Evolutionary conservation across 2,888 invertebrate species (phyloP).

Genomic region (Sinodicranocentrus sp.): DNA sequence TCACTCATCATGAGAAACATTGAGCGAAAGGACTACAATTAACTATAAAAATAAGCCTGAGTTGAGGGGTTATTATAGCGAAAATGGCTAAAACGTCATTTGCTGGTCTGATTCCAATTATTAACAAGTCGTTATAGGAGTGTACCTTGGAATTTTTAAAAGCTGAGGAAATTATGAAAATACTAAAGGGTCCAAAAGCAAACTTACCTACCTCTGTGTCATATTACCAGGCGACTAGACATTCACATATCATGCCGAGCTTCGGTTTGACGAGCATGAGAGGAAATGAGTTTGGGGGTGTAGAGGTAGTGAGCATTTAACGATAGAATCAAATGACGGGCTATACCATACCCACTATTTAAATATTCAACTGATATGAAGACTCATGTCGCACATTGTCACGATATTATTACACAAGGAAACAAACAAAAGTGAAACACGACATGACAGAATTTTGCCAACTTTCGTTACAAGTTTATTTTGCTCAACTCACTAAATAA

Average conservation of each 20-base stretch:
- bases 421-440: conserved; percentile 8
- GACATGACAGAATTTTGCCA: not conserved
- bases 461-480: no score
- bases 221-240: not conserved
- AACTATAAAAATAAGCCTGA: conserved; percentile 39
- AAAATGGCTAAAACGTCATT: conserved; percentile 42
- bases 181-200: not conserved
- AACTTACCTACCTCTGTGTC: no score
- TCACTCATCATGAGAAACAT: conserved; percentile 60
- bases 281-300: conserved; percentile 13
- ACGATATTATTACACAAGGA: conserved; percentile 23
- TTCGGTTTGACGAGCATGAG: not conserved
- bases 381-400: conserved; percentile 42
- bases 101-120: conserved; percentile 21
- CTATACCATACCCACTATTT: not conserved
- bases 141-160: not conserved
- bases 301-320: conserved; percentile 26
- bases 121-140: conserved; percentile 13
- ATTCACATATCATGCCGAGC: no score
- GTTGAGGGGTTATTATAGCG: conserved; percentile 47
- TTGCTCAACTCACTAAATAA: no score
- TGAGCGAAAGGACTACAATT: conserved; percentile 59
- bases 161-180: conserved; percentile 23
- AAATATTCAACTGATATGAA: conserved; percentile 7
- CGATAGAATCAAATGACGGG: conserved; percentile 21